phyloP scores from a whole-genome alignment of 2,888 invertebrate genomes.

The Cantharis flavilabris region DNA sequence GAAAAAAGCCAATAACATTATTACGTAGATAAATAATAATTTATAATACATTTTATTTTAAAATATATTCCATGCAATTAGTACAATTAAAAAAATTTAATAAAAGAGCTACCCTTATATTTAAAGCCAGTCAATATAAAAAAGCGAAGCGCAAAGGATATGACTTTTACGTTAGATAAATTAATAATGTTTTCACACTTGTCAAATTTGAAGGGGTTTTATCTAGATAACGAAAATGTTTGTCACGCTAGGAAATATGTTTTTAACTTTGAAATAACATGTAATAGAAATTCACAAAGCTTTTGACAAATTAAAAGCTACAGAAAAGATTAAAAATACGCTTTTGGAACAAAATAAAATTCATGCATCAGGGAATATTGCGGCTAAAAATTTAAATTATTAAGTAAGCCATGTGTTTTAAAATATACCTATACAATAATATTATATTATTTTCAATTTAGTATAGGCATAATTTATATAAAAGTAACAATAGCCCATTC shows the following conservation, averaged over 20 bases:
- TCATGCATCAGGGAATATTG: background rate
- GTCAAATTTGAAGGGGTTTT: background rate
- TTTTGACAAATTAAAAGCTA: background rate
- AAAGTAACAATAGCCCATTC: too few species aligned
- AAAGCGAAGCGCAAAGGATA: background rate
- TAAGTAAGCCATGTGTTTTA: background rate
- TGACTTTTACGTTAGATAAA: background rate
- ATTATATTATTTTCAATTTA: too few species aligned
- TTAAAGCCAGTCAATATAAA: background rate
- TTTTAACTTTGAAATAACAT: background rate
- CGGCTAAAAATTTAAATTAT: background rate
- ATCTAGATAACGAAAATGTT: background rate
- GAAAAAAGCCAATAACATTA: too few species aligned
- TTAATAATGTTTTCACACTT: background rate
- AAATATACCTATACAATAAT: too few species aligned
- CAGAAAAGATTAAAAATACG: background rate
- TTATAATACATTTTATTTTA: too few species aligned
- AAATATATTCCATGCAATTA: too few species aligned
- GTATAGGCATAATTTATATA: too few species aligned
- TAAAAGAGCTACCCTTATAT: background rate
- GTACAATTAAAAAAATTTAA: background rate
- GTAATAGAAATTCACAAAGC: background rate
- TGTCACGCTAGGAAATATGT: background rate
- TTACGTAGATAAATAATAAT: too few species aligned
- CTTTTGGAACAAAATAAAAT: background rate